Evolutionary conservation across 2,113 vertebrate genomes (phyloP), one percentile per base, ranked within the genome.

Genomic region (Gopherus flavomarginatus): DNA sequence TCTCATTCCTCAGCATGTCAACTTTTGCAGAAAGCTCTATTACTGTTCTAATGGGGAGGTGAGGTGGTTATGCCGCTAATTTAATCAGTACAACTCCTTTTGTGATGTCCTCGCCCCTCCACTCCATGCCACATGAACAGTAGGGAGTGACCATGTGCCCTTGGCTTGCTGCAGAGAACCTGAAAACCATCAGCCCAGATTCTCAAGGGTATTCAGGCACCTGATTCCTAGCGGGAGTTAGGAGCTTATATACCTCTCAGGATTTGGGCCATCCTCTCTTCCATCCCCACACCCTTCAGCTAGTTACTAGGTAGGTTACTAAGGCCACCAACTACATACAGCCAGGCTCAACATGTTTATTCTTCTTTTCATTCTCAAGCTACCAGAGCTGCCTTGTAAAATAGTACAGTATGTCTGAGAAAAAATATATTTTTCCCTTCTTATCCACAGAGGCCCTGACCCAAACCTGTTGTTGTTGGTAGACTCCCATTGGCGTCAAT

Each of bases 61-160:
- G 57, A 57, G 56, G 56, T 27, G 24, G 26, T 57, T 27, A 57
- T 29, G 5, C 27, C 27, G 12, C 29, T 5, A 12, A 0, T 10
- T 26, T n/a, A 79, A 54, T 65, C 52, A 47, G 35, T n/a, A 52
- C 53, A 26, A 50, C 31, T 88, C 42, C 65, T 38, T 19, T 22
- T 21, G 2, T 6, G 83, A 21, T 79, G 47, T 35, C 27, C 26
- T 50, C 2, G 2, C 22, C 38, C 38, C n/a, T 44, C 27, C 24
- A 26, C 27, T 13, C 7, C 17, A 47, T 10, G 5, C 38, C 38
- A 6, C 4, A 21, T 72, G 65, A 78, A 78, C 42, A 78, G 42
- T 13, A 47, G 42, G 42, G 22, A 26, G 11, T 27, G 12, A 44
- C 38, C 24, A 27, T 27, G 38, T 6, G 5, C 38, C 24, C 38